Evolutionary conservation across 1,140 invertebrate genomes (phyloP).

Genomic region (Geopemphigus sp.): DNA sequence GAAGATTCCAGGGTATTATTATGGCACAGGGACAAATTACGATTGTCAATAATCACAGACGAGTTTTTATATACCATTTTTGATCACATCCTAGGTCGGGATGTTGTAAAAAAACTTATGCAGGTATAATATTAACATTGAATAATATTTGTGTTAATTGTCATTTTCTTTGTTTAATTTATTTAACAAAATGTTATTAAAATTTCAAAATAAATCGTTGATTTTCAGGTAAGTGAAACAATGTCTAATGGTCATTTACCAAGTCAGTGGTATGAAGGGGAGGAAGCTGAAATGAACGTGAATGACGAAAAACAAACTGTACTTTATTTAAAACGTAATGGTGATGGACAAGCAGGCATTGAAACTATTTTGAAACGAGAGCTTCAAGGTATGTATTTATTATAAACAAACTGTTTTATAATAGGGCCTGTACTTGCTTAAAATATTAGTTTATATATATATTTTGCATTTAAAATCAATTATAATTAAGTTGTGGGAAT

Average conservation of each 20-base stretch:
- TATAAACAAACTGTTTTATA: neutral
- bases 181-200: neutral
- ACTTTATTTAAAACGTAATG: slow-evolving; percentile 47
- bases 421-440: neutral
- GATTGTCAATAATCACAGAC: slow-evolving; percentile 79
- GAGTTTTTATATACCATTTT: slow-evolving; percentile 81
- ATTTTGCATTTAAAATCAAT: neutral
- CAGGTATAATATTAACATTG: slow-evolving; percentile 61
- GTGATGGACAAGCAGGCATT: slow-evolving; percentile 44
- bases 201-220: neutral
- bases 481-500: neutral
- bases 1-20: slow-evolving; percentile 81
- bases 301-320: slow-evolving; percentile 45
- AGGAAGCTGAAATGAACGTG: slow-evolving; percentile 21
- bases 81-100: slow-evolving; percentile 81
- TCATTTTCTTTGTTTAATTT: neutral
- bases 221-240: slow-evolving; percentile 29
- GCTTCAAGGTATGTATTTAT: slow-evolving; percentile 30
- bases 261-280: slow-evolving; percentile 29
- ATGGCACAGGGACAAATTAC: slow-evolving; percentile 82
- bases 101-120: slow-evolving; percentile 87
- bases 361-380: slow-evolving; percentile 47
- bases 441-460: neutral
- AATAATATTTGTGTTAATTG: neutral
- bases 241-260: slow-evolving; percentile 38